phyloP scores from a whole-genome alignment of 2,888 invertebrate genomes.

The Eristalis arbustorum region DNA sequence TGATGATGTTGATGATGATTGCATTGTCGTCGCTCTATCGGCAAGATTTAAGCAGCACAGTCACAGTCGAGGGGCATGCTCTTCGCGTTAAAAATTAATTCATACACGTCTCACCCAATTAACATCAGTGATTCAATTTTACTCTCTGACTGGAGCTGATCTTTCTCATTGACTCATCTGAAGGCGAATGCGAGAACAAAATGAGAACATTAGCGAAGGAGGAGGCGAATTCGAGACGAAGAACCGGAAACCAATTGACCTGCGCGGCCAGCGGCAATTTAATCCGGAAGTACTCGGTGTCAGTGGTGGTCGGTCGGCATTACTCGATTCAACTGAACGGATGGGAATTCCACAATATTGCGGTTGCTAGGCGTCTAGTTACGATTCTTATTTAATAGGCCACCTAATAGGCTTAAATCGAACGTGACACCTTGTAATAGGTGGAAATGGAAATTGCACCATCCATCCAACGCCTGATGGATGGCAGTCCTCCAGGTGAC shows the following conservation, averaged over 20 bases:
- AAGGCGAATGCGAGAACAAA: conserved; percentile 23
- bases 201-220: conserved; percentile 7
- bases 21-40: conserved; percentile 41
- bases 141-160: conserved; percentile 30
- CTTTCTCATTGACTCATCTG: conserved; percentile 58
- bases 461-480: not conserved
- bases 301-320: conserved; percentile 27
- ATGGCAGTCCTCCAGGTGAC: conserved; percentile 56
- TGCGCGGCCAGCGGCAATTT: conserved; percentile 48
- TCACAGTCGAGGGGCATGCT: conserved; percentile 26
- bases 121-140: conserved; percentile 63
- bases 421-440: conserved; percentile 77
- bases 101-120: conserved; percentile 70
- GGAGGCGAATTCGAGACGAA: not conserved
- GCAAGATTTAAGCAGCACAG: conserved; percentile 53
- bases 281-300: conserved; percentile 64
- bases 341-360: conserved; percentile 37
- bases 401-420: conserved; percentile 79
- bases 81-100: conserved; percentile 60
- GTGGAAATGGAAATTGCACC: conserved; percentile 17
- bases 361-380: conserved; percentile 53
- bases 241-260: conserved; percentile 60
- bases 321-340: not conserved
- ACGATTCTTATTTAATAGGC: conserved; percentile 70
- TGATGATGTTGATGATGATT: conserved; percentile 26